Conservation (phyloP, 2,888 invertebrate species). For the Elgonia sp. region DNA sequence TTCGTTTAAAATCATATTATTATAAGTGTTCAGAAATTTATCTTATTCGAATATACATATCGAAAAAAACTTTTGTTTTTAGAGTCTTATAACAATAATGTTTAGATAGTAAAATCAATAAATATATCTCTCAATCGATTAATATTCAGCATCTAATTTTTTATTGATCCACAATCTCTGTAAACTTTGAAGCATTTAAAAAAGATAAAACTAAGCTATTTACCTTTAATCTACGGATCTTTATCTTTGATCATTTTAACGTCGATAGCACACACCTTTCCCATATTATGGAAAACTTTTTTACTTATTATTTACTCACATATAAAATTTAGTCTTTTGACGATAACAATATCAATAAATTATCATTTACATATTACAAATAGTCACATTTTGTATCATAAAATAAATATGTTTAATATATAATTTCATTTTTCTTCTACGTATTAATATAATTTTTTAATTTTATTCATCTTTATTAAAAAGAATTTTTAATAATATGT, state of each 20-base stretch:
- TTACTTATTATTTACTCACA: slow-evolving; percentile 30
- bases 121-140: slow-evolving; percentile 4
- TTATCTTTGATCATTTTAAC: slow-evolving; percentile 42
- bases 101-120: slow-evolving; percentile 4
- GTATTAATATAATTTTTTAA: too few relatives aligned
- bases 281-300: slow-evolving; percentile 58
- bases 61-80: background rate
- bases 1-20: background rate
- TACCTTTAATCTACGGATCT: slow-evolving; percentile 41
- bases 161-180: slow-evolving; percentile 34
- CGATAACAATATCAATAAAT: background rate
- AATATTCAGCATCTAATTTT: slow-evolving; percentile 35
- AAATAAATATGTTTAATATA: too few relatives aligned
- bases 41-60: background rate
- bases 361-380: background rate
- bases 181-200: slow-evolving; percentile 32
- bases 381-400: background rate
- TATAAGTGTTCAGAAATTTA: too few relatives aligned
- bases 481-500: too few relatives aligned
- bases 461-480: too few relatives aligned
- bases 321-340: background rate
- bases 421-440: too few relatives aligned
- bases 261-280: slow-evolving; percentile 33
- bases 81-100: too few relatives aligned
- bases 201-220: slow-evolving; percentile 37